Base-by-base conservation (phyloP, 2,888 invertebrate species). In the Drosophila mayaguana region DNA sequence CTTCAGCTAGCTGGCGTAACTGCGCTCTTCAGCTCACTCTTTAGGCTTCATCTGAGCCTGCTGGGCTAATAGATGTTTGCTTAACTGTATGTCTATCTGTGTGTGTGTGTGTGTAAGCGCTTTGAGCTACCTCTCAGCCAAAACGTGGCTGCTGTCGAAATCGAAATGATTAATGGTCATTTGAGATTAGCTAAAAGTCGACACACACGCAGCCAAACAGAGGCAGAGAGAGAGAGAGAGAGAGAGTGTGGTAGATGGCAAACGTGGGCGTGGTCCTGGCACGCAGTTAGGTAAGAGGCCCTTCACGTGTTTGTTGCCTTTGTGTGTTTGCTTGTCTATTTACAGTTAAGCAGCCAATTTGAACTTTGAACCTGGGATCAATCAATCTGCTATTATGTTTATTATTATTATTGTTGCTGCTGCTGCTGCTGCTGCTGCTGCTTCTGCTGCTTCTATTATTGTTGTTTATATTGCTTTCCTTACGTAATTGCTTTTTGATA, bases 291-390 rank as follows among this genome's bases (percentile, higher is more conserved):
- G 25, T 34, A 53, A 40, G 18, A 32, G 61, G 48, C 48, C 25
- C 67, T 55, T 50, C 68, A 53, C 66, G 65, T 80, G 89, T 74
- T 64, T 85, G 82, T 72, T 72, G 83, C 65, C 72, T 67, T 60
- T 71, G 67, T 75, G 68, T 88, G 81, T 66, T 81, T 83, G 82
- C 64, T 83, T 85, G 81, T 79, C 81, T 81, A 81, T 89, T 89
- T 88, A 81, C 90, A 83, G 88, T 72, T 88, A 88, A 86, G 83
- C 88, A 89, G 88, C 83, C 90, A 89, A 89, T 87, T 89, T 85
- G 90, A 87, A 83, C 86, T 89, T 75, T 81, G 83, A 88, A 76
- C 86, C 74, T 75, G 53, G 81, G 88, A 89, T 87, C 86, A 87
- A 87, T 87, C 86, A 87, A 87, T 87, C 79, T 88, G 81, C 86